Evolutionary conservation across 2,113 vertebrate species (phyloP), one percentile per base, ranked within the genome.

Genomic region (Chamaea fasciata): DNA sequence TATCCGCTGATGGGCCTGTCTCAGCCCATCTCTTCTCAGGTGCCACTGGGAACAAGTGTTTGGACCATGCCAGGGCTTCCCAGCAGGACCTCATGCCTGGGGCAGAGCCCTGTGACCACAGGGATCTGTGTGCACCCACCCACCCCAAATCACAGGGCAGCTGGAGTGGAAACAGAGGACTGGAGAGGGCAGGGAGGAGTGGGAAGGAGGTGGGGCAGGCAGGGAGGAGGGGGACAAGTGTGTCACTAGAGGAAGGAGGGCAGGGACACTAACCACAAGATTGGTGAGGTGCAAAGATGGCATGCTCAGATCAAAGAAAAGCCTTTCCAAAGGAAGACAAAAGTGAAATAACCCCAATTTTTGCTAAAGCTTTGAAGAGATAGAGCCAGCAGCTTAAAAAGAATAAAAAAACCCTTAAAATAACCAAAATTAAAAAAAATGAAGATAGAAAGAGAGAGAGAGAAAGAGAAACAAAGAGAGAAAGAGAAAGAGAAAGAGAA

Each of bases 241-340:
- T 94, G 93, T 96, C 95, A 96, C 98, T 97, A 97, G 96, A 98
- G 96, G 95, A 96, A 96, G 96, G 95, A 97, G 97, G 96, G 97
- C 90, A 96, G 97, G 95, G 84, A 97, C 92, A 98, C 98, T 98
- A 98, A 98, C 98, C 98, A 98, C 98, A 98, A 99, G 99, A 98
- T 98, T 99, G 99, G 99, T 99, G 99, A 99, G 99, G 99, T 98
- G 98, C 98, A 98, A 98, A 99, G 97, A 98, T 98, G 98, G 98
- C 99, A 99, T 99, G 99, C 99, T 99, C 98, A 98, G 97, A 97
- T 96, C 96, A 98, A 96, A 98, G 96, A 96, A 98, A 98, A 99
- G 97, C 98, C 97, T 97, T 97, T 98, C 95, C 97, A 97, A 98
- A 98, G 98, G 97, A 97, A 95, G 95, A 97, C 89, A 21, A 97